phyloP scores from a whole-genome alignment of 2,113 vertebrate genomes.

The Etia nguti region DNA sequence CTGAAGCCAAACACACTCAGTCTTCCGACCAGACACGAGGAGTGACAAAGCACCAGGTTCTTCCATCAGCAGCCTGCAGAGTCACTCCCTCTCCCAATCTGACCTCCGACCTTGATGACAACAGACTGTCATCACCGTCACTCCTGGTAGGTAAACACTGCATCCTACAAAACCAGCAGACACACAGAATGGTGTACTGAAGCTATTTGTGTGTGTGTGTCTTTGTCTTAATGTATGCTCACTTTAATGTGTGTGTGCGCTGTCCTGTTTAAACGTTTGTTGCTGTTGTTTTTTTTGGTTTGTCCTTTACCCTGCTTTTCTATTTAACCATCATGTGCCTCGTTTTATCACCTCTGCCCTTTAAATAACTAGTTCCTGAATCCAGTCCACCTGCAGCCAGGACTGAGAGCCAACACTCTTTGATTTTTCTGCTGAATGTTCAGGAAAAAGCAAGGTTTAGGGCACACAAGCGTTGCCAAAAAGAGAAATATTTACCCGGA shows the following conservation, averaged over 20 bases:
- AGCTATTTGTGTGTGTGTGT: background rate
- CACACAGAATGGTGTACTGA: background rate
- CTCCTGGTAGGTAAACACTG: constrained; percentile 65
- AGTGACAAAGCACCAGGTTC: constrained; percentile 57
- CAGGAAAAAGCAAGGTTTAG: constrained; percentile 11
- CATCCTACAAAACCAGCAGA: constrained; percentile 26
- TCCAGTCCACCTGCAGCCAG: constrained; percentile 10
- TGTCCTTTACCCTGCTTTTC: background rate
- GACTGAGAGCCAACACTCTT: background rate
- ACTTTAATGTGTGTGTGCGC: background rate
- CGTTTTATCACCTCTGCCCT: background rate
- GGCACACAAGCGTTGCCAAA: constrained; percentile 33
- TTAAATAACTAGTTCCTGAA: constrained; percentile 19
- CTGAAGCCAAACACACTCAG: constrained; percentile 18
- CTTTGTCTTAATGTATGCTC: background rate
- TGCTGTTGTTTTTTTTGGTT: background rate
- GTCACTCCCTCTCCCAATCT: constrained; percentile 31
- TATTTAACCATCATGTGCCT: background rate
- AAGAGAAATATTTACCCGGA: constrained; percentile 62
- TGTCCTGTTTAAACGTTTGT: background rate
- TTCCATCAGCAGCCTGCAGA: constrained; percentile 52
- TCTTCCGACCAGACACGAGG: constrained; percentile 10
- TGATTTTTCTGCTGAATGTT: constrained; percentile 61
- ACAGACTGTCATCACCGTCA: constrained; percentile 68
- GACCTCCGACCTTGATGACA: constrained; percentile 70